phyloP scores from a whole-genome alignment of 1,140 invertebrate genomes.

The Drosophila ironensis region DNA sequence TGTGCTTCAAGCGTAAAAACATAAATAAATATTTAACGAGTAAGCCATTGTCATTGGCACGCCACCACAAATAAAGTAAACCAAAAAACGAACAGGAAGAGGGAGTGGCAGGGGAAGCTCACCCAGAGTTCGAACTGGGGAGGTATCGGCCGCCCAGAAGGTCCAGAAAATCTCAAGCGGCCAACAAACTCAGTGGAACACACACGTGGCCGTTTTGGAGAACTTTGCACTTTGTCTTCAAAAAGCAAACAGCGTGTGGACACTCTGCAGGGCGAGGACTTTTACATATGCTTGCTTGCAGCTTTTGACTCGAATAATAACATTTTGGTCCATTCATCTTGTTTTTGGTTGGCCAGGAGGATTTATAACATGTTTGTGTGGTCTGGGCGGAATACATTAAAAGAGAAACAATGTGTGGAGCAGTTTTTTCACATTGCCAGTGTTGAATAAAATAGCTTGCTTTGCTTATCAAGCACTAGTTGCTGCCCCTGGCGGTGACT shows the following conservation, averaged over 20 bases:
- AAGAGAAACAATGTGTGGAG: too few species aligned
- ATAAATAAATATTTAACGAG: conserved; percentile 67
- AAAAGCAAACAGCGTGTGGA: conserved; percentile 37
- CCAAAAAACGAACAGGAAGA: background rate
- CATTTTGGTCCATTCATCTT: conserved; percentile 14
- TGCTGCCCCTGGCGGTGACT: too few species aligned
- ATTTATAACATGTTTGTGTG: too few species aligned
- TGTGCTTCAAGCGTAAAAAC: conserved; percentile 34
- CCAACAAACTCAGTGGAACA: conserved; percentile 32
- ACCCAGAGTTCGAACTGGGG: too few species aligned
- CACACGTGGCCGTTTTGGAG: conserved; percentile 38
- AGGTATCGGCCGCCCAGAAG: conserved; percentile 9
- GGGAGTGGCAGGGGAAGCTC: too few species aligned
- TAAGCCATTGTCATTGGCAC: conserved; percentile 36
- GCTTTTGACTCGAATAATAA: conserved; percentile 51
- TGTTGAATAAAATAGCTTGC: too few species aligned
- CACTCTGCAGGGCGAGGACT: background rate
- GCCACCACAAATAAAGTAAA: conserved; percentile 23
- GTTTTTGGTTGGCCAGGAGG: background rate
- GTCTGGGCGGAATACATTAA: too few species aligned
- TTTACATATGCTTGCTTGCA: conserved; percentile 3
- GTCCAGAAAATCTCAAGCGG: conserved; percentile 22
- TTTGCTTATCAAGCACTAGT: too few species aligned
- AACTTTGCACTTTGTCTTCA: conserved; percentile 47
- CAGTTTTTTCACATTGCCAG: too few species aligned